Percentiles rank a stretch among this genome's conserved stretches.
Conservation (phyloP, 2,888 invertebrate species). For the Byasa hedistus region DNA sequence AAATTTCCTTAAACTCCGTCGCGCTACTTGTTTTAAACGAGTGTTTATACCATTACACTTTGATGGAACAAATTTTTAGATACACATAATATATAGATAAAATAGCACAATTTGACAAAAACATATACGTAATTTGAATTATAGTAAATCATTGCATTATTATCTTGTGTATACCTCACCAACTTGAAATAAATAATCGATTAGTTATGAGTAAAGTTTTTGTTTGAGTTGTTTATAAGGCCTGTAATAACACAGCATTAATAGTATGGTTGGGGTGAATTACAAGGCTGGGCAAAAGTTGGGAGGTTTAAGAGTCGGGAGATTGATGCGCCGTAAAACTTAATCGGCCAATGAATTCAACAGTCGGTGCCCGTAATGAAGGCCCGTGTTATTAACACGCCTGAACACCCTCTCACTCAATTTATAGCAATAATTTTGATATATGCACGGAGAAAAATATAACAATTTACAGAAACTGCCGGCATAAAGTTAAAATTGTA, state of each 20-base stretch:
- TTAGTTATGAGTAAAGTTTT: conserved; percentile 16
- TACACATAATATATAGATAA: too few species aligned
- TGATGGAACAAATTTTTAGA: not conserved
- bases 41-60: not conserved
- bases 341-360: conserved; percentile 29
- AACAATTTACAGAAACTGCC: not conserved
- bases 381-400: conserved; percentile 9
- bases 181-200: conserved; percentile 14
- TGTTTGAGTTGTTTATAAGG: conserved; percentile 25
- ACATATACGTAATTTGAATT: too few species aligned
- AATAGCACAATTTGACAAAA: too few species aligned
- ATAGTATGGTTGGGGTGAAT: conserved; percentile 38
- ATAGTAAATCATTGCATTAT: too few species aligned
- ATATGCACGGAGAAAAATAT: not conserved
- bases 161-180: not conserved
- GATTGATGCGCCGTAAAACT: conserved; percentile 41
- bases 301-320: conserved; percentile 49
- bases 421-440: conserved; percentile 2
- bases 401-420: conserved; percentile 1
- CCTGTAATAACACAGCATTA: conserved; percentile 32
- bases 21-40: not conserved
- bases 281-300: conserved; percentile 50
- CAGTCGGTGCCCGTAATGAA: conserved; percentile 16
- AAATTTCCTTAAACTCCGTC: not conserved
- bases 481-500: not conserved